Evolutionary conservation across 2,113 vertebrate genomes (phyloP).

Genomic region (Eclectus roratus): DNA sequence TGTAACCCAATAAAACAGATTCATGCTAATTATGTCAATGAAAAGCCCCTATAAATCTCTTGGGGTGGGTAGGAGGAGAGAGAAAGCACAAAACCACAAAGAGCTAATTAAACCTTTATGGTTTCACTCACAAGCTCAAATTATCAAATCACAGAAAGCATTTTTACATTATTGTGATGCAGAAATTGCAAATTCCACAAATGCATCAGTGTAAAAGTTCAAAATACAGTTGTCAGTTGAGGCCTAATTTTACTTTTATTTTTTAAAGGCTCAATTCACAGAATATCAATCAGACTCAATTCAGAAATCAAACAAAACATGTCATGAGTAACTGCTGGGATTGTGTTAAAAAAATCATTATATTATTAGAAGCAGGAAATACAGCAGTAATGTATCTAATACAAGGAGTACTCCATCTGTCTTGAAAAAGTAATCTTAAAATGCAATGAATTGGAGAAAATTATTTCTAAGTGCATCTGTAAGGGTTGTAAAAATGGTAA

Average conservation of each 20-base stretch:
- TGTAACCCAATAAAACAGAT: conserved; percentile 60
- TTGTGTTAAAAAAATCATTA: neutral
- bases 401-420: neutral
- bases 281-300: neutral
- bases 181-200: neutral
- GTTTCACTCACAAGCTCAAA: conserved; percentile 29
- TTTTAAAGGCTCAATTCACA: neutral
- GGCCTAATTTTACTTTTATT: neutral
- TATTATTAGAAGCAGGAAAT: neutral
- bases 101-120: conserved; percentile 42
- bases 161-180: neutral
- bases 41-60: conserved; percentile 57
- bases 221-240: neutral
- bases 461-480: neutral
- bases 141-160: conserved; percentile 5
- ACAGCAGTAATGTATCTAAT: neutral
- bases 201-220: neutral
- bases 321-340: neutral
- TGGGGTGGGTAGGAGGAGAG: neutral
- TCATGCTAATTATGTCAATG: conserved; percentile 66
- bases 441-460: neutral
- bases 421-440: neutral
- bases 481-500: neutral
- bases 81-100: conserved; percentile 45
- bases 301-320: conserved; percentile 18